Evolutionary conservation across 2,797 vertebrate species (phyloP).

Genomic region (Oryzias dopingdopingensis): DNA sequence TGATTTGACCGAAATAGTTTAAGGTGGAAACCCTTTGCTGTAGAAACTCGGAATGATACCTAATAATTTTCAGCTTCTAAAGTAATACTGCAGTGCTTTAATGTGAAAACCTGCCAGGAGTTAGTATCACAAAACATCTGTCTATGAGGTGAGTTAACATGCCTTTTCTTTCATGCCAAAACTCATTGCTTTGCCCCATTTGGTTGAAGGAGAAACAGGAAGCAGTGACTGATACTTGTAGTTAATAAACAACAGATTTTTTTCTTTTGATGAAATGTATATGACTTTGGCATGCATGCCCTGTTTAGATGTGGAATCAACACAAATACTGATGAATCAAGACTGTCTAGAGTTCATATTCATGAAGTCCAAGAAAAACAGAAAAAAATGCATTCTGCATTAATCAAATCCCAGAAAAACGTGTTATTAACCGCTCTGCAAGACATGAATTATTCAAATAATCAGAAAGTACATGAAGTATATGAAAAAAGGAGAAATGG

Average conservation of each 20-base stretch:
- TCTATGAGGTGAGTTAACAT: slow-evolving; percentile 37
- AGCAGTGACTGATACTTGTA: slow-evolving; percentile 31
- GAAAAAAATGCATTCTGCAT: too few species aligned
- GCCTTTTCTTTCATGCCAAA: slow-evolving; percentile 57
- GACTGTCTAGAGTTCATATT: slow-evolving; percentile 7
- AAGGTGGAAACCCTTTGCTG: slow-evolving; percentile 52
- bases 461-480: too few species aligned
- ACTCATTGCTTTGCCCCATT: slow-evolving; percentile 41
- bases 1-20: slow-evolving; percentile 48
- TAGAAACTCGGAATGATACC: slow-evolving; percentile 48
- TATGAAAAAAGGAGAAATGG: too few species aligned
- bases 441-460: too few species aligned
- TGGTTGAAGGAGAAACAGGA: slow-evolving; percentile 48
- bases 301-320: slow-evolving; percentile 28
- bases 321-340: slow-evolving; percentile 6
- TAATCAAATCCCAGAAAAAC: too few species aligned
- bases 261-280: slow-evolving; percentile 27
- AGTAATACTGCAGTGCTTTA: slow-evolving; percentile 37
- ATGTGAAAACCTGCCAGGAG: slow-evolving; percentile 46
- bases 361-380: not conserved
- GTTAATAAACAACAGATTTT: slow-evolving; percentile 58
- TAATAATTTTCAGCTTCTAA: slow-evolving; percentile 57
- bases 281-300: slow-evolving; percentile 17
- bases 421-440: too few species aligned
- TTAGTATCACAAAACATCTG: slow-evolving; percentile 56